Conservation (phyloP, 2,797 vertebrate species). For the Holocentrus rufus region DNA sequence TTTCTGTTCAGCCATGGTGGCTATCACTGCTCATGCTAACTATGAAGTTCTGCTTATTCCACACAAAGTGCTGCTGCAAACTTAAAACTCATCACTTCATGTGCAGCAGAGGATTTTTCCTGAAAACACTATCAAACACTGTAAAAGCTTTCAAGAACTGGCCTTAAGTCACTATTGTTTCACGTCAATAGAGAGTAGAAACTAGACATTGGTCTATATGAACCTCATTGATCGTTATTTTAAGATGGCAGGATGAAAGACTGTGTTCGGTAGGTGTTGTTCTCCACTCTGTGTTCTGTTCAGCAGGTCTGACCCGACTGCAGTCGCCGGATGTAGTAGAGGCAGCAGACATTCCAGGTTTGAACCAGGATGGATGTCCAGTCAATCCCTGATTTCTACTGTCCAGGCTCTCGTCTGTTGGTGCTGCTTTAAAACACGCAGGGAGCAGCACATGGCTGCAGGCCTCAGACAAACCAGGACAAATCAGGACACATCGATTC, state of each 20-base stretch:
- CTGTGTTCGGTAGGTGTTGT: background rate
- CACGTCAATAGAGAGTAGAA: too few species aligned
- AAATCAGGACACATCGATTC: background rate
- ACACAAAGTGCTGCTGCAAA: too few species aligned
- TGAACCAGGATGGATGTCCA: background rate
- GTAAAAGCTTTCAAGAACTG: too few species aligned
- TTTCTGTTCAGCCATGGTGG: too few species aligned
- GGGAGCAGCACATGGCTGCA: conserved; percentile 4
- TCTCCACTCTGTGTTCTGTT: conserved; percentile 24
- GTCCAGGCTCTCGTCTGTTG: background rate
- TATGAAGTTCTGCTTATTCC: too few species aligned
- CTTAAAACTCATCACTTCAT: too few species aligned
- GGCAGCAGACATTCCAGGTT: background rate
- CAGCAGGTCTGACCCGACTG: background rate
- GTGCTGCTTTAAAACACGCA: conserved; percentile 4
- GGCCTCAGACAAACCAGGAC: conserved; percentile 8
- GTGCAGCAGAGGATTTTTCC: too few species aligned
- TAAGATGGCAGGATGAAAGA: conserved; percentile 12
- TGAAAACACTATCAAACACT: too few species aligned
- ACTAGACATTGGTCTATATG: too few species aligned
- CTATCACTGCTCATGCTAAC: too few species aligned
- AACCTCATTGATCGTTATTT: background rate
- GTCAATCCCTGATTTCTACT: conserved; percentile 6
- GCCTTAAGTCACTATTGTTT: too few species aligned
- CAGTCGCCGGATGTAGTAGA: background rate